These are phyloP conservation scores for Hypsibius dujardini DNA, from an alignment of 1,140 invertebrate genomes.

Conservation along the genomic window DNA sequence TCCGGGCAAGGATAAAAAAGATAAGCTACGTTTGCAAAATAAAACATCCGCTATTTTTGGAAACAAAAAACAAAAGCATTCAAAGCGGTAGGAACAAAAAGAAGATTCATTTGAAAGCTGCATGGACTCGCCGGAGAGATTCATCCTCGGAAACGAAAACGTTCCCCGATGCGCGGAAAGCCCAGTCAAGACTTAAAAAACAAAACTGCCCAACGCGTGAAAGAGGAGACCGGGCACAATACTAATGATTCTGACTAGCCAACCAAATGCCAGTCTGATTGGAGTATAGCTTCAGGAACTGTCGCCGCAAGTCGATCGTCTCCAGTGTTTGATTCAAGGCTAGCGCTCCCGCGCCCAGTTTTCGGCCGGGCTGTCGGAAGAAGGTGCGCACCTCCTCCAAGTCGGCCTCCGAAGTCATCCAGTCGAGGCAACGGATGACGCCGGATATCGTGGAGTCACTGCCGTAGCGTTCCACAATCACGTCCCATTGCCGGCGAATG, in stretches of 20 bases:
- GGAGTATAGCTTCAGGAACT: not conserved
- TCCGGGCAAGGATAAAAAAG: too few relatives aligned
- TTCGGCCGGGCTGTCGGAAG: constrained; percentile 43
- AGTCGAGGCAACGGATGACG: constrained; percentile 20
- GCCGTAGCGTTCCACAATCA: constrained; percentile 38
- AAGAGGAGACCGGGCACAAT: not conserved
- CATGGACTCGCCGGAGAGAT: not conserved
- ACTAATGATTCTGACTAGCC: not conserved
- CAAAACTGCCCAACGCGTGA: not conserved
- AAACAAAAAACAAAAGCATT: too few relatives aligned
- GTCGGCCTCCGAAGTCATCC: constrained; percentile 41
- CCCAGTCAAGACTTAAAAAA: not conserved
- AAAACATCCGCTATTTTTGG: too few relatives aligned
- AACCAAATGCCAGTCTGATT: not conserved
- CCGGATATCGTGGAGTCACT: not conserved
- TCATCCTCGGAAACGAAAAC: not conserved
- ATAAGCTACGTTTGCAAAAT: too few relatives aligned
- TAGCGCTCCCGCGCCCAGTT: constrained; percentile 44
- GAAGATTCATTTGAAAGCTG: not conserved
- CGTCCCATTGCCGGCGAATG: constrained; percentile 51
- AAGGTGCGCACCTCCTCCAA: constrained; percentile 43
- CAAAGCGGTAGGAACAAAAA: too few relatives aligned
- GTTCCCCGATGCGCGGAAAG: not conserved
- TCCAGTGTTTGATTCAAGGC: constrained; percentile 54
- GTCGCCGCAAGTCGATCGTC: constrained; percentile 36